A percentile compares a stretch with the other conserved stretches of the same genome.
These are phyloP conservation scores for Melangyna quadrimaculata DNA, from an alignment of 2,888 invertebrate genomes.

Conservation along the genomic window DNA sequence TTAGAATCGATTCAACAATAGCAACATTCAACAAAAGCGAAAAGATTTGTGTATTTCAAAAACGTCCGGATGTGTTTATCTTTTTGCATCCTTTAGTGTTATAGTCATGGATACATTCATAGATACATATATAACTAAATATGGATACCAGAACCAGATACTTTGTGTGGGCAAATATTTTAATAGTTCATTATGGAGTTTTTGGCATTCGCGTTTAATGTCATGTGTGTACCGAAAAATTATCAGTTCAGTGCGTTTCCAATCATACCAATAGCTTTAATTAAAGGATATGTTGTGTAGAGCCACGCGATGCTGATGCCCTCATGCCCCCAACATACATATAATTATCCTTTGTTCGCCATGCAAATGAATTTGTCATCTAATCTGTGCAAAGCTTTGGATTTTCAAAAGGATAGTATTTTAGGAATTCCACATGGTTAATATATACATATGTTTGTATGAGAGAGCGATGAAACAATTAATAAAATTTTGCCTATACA, in stretches of 20 bases:
- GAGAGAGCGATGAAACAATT: slow-evolving; percentile 13
- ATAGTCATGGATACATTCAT: no score
- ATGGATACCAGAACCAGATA: neutral
- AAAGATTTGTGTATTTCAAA: no score
- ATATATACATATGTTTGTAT: no score
- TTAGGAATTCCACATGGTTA: neutral
- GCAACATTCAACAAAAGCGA: no score
- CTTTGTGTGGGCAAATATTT: slow-evolving; percentile 43
- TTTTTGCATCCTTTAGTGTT: no score
- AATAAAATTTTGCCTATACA: neutral
- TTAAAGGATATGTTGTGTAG: neutral
- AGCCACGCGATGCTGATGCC: no score
- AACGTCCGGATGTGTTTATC: no score
- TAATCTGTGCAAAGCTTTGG: neutral
- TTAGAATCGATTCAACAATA: no score
- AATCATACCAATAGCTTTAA: slow-evolving; percentile 18
- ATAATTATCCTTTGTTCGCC: slow-evolving; percentile 10
- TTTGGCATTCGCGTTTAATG: slow-evolving; percentile 30
- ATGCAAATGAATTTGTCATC: slow-evolving; percentile 1
- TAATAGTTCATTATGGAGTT: slow-evolving; percentile 62
- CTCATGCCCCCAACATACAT: neutral
- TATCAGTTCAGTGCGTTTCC: slow-evolving; percentile 50
- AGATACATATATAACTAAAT: neutral
- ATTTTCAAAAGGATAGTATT: slow-evolving; percentile 8
- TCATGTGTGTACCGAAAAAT: neutral